These are phyloP conservation scores for Clavelina lepadiformis DNA, from an alignment of 23 tunicate genomes.

Conservation along the genomic window DNA sequence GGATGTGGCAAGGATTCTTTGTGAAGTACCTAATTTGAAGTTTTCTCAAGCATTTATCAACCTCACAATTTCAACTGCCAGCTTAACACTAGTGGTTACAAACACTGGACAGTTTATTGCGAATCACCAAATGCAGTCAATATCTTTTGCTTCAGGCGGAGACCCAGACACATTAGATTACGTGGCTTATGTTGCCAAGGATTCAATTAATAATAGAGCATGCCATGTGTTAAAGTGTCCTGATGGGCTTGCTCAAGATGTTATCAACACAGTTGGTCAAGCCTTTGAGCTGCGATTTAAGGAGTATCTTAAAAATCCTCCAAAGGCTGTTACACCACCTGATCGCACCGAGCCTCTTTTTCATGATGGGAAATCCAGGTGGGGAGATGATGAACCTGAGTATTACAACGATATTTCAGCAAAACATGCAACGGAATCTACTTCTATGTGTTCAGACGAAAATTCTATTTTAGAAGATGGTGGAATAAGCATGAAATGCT, in stretches of 20 bases:
- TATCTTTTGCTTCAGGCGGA: conserved; percentile 94
- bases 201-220: conserved; percentile 81
- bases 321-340: conserved; percentile 95
- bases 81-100: conserved; percentile 80
- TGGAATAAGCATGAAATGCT: too few species aligned
- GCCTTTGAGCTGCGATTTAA: conserved; percentile 95
- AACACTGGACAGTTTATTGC: conserved; percentile 96
- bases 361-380: conserved; percentile 95
- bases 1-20: conserved; percentile 71
- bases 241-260: conserved; percentile 91
- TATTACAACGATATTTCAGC: conserved; percentile 90
- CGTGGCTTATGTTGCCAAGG: conserved; percentile 98
- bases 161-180: conserved; percentile 93
- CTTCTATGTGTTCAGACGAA: conserved; percentile 51
- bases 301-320: conserved; percentile 88
- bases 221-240: conserved; percentile 87
- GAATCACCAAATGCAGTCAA: conserved; percentile 96
- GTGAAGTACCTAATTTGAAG: conserved; percentile 65
- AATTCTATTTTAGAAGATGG: too few species aligned
- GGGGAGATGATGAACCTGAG: conserved; percentile 97
- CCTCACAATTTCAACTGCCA: conserved; percentile 91
- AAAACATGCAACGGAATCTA: conserved; percentile 66
- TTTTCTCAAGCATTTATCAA: conserved; percentile 69
- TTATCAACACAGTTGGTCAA: conserved; percentile 89
- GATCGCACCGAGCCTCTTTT: conserved; percentile 94